Conservation (phyloP, 1,140 invertebrate species). For the Cryptotermes secundus region DNA sequence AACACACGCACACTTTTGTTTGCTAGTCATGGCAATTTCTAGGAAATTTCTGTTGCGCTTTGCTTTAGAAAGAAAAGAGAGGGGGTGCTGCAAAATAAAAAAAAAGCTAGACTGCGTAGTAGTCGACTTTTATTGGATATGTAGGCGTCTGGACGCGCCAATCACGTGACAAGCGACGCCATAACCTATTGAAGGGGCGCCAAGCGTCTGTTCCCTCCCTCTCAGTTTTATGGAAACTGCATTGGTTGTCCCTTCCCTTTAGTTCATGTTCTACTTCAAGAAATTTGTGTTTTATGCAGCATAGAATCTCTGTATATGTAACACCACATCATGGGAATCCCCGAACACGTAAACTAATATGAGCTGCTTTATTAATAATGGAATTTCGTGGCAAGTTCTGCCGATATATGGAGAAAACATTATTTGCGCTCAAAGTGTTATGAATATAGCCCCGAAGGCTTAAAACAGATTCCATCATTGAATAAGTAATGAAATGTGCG, state of each 20-base stretch:
- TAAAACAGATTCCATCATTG: too few relatives aligned
- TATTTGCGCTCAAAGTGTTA: too few relatives aligned
- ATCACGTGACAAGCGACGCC: constrained; percentile 16
- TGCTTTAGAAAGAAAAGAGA: not conserved
- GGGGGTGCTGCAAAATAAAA: not conserved
- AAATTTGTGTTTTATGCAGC: not conserved
- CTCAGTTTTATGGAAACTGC: not conserved
- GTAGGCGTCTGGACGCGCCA: constrained; percentile 10
- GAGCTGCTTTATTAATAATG: too few relatives aligned
- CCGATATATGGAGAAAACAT: too few relatives aligned
- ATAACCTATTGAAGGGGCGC: constrained; percentile 14
- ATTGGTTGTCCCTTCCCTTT: not conserved
- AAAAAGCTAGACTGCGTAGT: not conserved
- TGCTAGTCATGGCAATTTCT: not conserved
- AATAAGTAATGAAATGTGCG: too few relatives aligned
- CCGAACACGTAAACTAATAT: not conserved
- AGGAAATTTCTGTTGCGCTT: constrained; percentile 19
- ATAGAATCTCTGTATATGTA: too few relatives aligned
- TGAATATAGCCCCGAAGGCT: too few relatives aligned
- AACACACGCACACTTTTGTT: too few relatives aligned
- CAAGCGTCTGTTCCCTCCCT: not conserved
- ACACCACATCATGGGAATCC: not conserved
- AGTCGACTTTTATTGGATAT: constrained; percentile 2
- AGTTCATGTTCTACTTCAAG: not conserved
- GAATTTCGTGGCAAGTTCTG: too few relatives aligned